A percentile compares a stretch with the other conserved stretches of the same genome.
Conservation (phyloP, 2,888 invertebrate genomes). For the Willowsia nigromaculata region DNA sequence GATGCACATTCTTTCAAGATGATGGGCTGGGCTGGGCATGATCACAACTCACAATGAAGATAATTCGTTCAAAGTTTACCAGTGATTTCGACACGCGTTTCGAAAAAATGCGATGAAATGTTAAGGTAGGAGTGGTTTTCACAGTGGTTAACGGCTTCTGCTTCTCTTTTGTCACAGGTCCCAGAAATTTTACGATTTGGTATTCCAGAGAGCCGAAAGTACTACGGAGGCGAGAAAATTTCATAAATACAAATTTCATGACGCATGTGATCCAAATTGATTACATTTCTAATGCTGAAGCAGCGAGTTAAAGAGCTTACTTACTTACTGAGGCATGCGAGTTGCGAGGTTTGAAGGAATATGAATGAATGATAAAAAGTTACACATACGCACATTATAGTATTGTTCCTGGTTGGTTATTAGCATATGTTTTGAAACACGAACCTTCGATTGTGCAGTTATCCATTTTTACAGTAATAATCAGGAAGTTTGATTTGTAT, state of each 20-base stretch:
- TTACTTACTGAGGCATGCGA: no score
- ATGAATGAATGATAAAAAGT: no score
- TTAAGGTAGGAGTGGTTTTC: constrained; percentile 1
- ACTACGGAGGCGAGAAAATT: neutral
- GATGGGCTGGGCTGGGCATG: neutral
- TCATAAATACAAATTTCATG: neutral
- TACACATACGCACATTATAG: no score
- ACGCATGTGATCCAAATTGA: neutral
- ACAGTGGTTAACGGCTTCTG: no score
- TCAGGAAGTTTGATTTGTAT: no score
- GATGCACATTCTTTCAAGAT: neutral
- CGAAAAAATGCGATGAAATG: constrained; percentile 1
- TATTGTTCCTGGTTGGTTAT: no score
- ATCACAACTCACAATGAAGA: neutral
- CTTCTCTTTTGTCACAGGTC: neutral
- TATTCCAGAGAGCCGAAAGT: neutral
- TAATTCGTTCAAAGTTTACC: neutral
- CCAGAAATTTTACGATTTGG: neutral
- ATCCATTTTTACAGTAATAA: no score
- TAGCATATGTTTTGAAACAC: no score
- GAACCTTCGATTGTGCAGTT: no score
- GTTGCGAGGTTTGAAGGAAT: no score
- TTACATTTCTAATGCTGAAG: neutral
- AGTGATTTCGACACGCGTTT: neutral
- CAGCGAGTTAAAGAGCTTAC: neutral